phyloP scores from a whole-genome alignment of 2,797 vertebrate genomes.

The Enteromius paludinosus region DNA sequence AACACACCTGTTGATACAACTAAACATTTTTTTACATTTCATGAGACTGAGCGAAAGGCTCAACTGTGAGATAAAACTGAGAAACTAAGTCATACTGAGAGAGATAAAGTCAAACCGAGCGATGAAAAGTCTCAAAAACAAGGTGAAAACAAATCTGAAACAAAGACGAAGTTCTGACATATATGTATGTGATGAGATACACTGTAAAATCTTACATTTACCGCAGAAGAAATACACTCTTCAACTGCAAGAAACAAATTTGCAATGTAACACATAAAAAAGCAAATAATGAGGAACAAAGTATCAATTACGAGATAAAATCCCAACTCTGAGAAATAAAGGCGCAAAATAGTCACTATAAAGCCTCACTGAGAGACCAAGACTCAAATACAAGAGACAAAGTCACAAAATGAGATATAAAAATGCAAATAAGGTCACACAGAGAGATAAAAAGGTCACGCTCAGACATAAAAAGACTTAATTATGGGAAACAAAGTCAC shows the following conservation, averaged over 20 bases:
- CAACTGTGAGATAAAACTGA: not conserved
- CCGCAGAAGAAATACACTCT: too few species aligned
- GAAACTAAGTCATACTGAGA: not conserved
- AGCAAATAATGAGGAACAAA: not conserved
- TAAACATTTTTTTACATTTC: too few species aligned
- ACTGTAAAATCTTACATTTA: too few species aligned
- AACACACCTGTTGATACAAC: too few species aligned
- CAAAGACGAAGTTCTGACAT: not conserved
- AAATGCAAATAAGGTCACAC: not conserved
- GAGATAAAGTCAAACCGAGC: not conserved
- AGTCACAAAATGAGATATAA: not conserved
- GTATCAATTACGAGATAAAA: not conserved
- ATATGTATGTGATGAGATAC: not conserved
- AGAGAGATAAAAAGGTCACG: not conserved
- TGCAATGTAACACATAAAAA: not conserved
- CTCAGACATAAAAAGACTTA: not conserved
- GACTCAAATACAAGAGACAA: not conserved
- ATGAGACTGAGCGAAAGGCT: not conserved
- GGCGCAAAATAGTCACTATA: not conserved
- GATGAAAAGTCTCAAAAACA: not conserved
- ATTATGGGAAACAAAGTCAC: not conserved
- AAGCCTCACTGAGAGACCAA: not conserved
- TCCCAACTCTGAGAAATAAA: not conserved
- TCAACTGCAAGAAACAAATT: not conserved
- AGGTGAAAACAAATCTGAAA: not conserved